Conservation (phyloP, 1,140 invertebrate species). For the Hycleus phaleratus region DNA sequence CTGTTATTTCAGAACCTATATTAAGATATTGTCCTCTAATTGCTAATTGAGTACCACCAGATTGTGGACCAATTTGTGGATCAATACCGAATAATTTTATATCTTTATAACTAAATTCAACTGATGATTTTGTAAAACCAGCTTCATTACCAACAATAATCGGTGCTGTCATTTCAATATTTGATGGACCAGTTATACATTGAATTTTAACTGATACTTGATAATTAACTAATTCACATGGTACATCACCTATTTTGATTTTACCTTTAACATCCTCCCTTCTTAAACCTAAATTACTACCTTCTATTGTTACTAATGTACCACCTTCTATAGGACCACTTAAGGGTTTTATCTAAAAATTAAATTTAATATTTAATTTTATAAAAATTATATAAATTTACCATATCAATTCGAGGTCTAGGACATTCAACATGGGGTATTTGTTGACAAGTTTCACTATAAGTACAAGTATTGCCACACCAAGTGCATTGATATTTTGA, state of each 20-base stretch:
- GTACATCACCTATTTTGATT: slow-evolving; percentile 83
- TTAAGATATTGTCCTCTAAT: slow-evolving; percentile 88
- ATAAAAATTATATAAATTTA: slow-evolving; percentile 32
- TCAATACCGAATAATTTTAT: slow-evolving; percentile 71
- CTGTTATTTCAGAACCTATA: slow-evolving; percentile 82
- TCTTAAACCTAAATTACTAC: slow-evolving; percentile 87
- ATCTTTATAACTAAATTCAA: slow-evolving; percentile 85
- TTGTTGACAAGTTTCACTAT: slow-evolving; percentile 70
- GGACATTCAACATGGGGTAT: slow-evolving; percentile 75
- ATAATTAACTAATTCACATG: slow-evolving; percentile 82
- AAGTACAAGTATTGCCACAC: slow-evolving; percentile 83
- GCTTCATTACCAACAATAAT: slow-evolving; percentile 85
- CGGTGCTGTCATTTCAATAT: slow-evolving; percentile 64
- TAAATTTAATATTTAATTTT: neutral
- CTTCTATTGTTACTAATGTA: slow-evolving; percentile 90
- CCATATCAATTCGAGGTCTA: slow-evolving; percentile 85
- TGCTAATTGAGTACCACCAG: slow-evolving; percentile 87
- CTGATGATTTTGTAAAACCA: slow-evolving; percentile 79
- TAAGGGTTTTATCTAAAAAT: slow-evolving; percentile 74
- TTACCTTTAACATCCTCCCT: slow-evolving; percentile 85
- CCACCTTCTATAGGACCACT: slow-evolving; percentile 94
- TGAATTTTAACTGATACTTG: slow-evolving; percentile 87
- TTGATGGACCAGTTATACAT: slow-evolving; percentile 74
- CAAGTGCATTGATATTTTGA: slow-evolving; percentile 85
- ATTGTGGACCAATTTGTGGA: slow-evolving; percentile 82